These are phyloP conservation scores for Hydroisotoma schaefferi DNA, from an alignment of 2,888 invertebrate species.

Conservation along the genomic window DNA sequence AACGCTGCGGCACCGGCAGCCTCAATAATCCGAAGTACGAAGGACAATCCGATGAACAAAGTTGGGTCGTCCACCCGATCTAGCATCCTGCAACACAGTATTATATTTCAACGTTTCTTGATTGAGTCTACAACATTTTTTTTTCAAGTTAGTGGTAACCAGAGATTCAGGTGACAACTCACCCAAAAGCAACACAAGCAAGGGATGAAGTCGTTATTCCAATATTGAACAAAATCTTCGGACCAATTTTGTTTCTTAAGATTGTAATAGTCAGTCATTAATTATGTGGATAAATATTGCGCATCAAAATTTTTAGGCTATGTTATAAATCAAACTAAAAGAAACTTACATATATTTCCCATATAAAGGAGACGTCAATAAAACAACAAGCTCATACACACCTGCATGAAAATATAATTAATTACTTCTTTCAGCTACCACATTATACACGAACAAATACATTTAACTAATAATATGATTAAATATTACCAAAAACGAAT, in stretches of 20 bases:
- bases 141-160: background rate
- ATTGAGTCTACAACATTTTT: background rate
- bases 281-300: background rate
- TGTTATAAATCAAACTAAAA: background rate
- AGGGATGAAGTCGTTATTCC: conserved; percentile 79
- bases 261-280: background rate
- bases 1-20: conserved; percentile 84
- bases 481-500: conserved; percentile 83
- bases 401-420: too few relatives aligned
- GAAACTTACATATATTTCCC: conserved; percentile 36
- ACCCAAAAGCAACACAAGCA: conserved; percentile 79
- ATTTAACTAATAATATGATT: too few relatives aligned
- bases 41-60: conserved; percentile 39
- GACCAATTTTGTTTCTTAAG: conserved; percentile 70
- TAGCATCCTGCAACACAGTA: conserved; percentile 48
- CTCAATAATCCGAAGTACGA: conserved; percentile 70
- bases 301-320: background rate
- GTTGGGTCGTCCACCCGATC: conserved; percentile 48
- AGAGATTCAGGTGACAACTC: conserved; percentile 43
- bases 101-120: conserved; percentile 2
- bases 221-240: conserved; percentile 73
- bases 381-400: conserved; percentile 23
- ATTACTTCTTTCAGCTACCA: too few relatives aligned
- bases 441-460: too few relatives aligned
- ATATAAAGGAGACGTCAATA: conserved; percentile 23